Conservation (phyloP, 2,888 invertebrate genomes). For the Agonopterix subpropinquella region DNA sequence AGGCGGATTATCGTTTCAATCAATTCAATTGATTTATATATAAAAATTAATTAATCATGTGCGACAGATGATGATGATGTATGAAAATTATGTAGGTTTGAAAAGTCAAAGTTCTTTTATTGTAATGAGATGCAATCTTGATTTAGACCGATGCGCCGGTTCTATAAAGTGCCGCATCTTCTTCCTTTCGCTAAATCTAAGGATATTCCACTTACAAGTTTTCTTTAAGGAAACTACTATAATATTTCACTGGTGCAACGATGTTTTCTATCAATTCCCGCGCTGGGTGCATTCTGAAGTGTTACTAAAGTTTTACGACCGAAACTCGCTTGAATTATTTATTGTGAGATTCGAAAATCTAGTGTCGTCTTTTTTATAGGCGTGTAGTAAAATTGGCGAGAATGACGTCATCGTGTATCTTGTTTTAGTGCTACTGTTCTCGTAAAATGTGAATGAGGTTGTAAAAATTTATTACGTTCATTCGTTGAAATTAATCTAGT, state of each 20-base stretch:
- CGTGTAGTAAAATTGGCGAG: neutral
- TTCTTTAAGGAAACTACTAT: neutral
- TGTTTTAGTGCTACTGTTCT: neutral
- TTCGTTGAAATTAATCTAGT: neutral
- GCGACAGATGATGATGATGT: no score
- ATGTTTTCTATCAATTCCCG: conserved; percentile 14
- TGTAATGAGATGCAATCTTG: no score
- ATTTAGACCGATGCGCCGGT: no score
- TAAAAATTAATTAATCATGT: no score
- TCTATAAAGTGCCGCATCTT: no score
- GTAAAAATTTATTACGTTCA: neutral
- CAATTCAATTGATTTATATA: no score
- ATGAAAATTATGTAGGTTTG: no score
- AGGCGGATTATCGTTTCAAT: no score
- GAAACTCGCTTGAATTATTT: neutral
- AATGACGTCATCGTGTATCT: neutral
- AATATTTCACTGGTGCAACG: neutral
- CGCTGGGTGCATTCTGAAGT: conserved; percentile 1
- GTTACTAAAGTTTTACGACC: conserved; percentile 4
- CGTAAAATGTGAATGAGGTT: neutral
- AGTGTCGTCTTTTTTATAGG: neutral
- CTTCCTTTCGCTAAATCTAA: no score
- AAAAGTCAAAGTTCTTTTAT: no score
- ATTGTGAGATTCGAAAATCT: neutral
- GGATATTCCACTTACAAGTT: no score